Evolutionary conservation across 2,113 vertebrate genomes (phyloP), one percentile per base, ranked within the genome.

Genomic region (Seriola dumerili): DNA sequence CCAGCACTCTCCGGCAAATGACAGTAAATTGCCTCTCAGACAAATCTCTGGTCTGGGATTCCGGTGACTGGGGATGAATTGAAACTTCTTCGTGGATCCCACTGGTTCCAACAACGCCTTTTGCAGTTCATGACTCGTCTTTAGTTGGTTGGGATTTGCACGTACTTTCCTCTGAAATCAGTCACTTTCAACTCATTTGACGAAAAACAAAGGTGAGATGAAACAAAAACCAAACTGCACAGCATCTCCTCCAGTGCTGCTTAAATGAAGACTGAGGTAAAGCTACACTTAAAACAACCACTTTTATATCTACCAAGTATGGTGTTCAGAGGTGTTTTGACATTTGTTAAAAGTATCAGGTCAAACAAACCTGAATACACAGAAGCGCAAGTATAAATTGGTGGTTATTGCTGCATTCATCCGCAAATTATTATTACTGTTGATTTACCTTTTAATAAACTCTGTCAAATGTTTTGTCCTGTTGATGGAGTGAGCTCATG

Each of bases 21-120:
- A 91, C 87, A 91, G 89, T 84, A 92, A 93, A 94, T 91, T 91
- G 87, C 86, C 74, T 90, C 85, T 90, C 88, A 89, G 90, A 90
- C 85, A 92, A 92, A 92, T 91, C 89, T 93, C 79, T 76, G 89
- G 74, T 78, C 85, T 82, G 89, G 80, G 88, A 89, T 79, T 89
- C 80, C 50, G 76, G 65, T 21, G 80, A 72, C 73, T 78, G 83
- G 36, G 82, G 85, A 87, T 83, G 85, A 89, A 89, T 89, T 84
- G 85, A 87, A 83, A 52, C 85, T 61, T 74, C 67, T 55, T 46
- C 64, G 5, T 25, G 66, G 86, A 80, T 85, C 84, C 83, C 79
- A 13, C 38, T 66, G 80, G 83, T 84, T 89, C 85, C 74, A 57
- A 80, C 79, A 89, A 91, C 89, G 4, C 69, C 81, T 86, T 69